Evolutionary conservation across 2,113 vertebrate species (phyloP).

Genomic region (Corydoras maculifer): DNA sequence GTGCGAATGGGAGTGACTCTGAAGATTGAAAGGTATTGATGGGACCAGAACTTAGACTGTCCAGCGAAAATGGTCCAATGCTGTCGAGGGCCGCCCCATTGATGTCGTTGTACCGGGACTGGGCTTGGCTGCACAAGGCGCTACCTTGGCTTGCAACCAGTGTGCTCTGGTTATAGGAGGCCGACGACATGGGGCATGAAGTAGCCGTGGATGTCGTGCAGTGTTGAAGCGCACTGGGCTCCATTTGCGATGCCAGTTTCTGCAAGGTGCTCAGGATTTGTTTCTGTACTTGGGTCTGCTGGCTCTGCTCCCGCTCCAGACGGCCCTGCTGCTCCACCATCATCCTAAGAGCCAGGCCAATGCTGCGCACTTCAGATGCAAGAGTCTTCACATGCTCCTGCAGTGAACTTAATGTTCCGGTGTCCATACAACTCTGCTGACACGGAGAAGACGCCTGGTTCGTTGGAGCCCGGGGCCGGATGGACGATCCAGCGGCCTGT

Average conservation of each 20-base stretch:
- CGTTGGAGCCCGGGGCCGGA: constrained; percentile 45
- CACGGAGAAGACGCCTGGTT: constrained; percentile 42
- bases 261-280: constrained; percentile 75
- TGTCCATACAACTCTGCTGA: constrained; percentile 48
- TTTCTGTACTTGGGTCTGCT: constrained; percentile 76
- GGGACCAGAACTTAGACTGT: constrained; percentile 52
- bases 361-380: constrained; percentile 61
- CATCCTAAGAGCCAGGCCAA: constrained; percentile 64
- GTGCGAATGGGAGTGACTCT: constrained; percentile 50
- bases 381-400: constrained; percentile 67
- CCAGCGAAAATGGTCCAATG: constrained; percentile 60
- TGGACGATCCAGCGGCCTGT: constrained; percentile 13
- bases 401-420: constrained; percentile 29
- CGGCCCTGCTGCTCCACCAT: constrained; percentile 67
- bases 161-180: constrained; percentile 59
- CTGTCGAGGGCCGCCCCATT: constrained; percentile 51
- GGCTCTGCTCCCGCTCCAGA: constrained; percentile 70
- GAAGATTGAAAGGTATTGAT: constrained; percentile 60
- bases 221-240: constrained; percentile 50
- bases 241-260: constrained; percentile 59
- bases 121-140: constrained; percentile 59
- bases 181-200: constrained; percentile 54
- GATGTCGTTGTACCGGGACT: constrained; percentile 53
- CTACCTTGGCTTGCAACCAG: constrained; percentile 44
- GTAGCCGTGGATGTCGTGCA: constrained; percentile 40